Evolutionary conservation across 2,113 vertebrate genomes (phyloP).

Genomic region (Haliaeetus leucogaster): DNA sequence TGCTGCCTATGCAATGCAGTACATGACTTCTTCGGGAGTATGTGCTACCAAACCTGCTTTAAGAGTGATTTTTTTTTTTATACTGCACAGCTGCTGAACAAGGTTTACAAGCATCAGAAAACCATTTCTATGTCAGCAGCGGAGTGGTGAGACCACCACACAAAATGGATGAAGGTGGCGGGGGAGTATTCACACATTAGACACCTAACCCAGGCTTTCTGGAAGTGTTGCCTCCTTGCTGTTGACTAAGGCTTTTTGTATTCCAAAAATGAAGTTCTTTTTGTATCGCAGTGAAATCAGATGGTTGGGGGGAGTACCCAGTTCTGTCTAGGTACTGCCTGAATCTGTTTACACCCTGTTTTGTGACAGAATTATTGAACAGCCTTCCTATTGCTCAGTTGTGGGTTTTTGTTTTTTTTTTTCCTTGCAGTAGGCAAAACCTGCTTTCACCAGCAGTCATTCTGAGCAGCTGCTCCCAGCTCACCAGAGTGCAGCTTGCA

Average conservation of each 20-base stretch:
- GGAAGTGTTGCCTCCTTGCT: not conserved
- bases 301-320: not conserved
- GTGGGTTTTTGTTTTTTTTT: no score
- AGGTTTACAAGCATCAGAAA: not conserved
- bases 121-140: not conserved
- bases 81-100: not conserved
- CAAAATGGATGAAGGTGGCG: accelerated
- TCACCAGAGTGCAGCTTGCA: not conserved
- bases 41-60: accelerated
- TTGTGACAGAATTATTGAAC: not conserved
- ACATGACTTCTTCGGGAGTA: accelerated
- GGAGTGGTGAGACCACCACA: not conserved
- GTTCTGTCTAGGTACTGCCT: not conserved
- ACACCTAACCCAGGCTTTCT: not conserved
- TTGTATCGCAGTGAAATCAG: not conserved
- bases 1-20: not conserved
- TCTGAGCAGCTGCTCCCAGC: not conserved
- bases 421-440: not conserved
- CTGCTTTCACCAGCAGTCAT: not conserved
- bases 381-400: not conserved
- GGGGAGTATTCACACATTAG: not conserved
- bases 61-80: not conserved
- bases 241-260: not conserved
- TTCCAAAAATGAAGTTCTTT: no score
- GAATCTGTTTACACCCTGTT: not conserved